Base-by-base conservation (phyloP, 2,888 invertebrate genomes). In the Liodrosophila aerea region DNA sequence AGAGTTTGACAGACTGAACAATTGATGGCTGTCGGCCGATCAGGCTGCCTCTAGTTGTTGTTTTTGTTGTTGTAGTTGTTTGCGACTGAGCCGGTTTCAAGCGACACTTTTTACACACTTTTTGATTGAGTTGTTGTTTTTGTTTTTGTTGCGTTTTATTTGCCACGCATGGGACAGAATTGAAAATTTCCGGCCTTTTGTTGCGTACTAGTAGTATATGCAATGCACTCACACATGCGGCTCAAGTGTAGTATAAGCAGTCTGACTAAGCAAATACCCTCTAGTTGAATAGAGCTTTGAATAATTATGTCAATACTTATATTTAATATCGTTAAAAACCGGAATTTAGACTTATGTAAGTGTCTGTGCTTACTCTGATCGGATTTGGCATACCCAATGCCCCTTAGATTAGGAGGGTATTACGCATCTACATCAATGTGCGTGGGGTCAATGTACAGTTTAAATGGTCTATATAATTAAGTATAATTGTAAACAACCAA, bases 131-230 rank as follows among this genome's bases (percentile, higher is more conserved):
- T 46, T 29, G 7, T 29, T 34, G 29, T 15, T 34, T 18, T n/a
- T 41, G 9, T 7, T 13, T 15, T 7, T 22, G 11, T 56, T 34
- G 30, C 40, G 46, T 12, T 16, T 22, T 15, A 27, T 39, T 49
- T 33, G 45, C 40, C 58, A 64, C 56, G 63, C 46, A 65, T 70
- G 30, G 30, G 61, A 58, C 47, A 72, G 64, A 81, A 81, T 85
- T 85, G 60, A 78, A 72, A 73, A 78, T 78, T 82, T 81, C 81
- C 81, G 78, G 81, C 49, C 75, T 78, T 69, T 78, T 75, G 75
- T 80, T 50, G 44, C 15, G 36, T 12, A 45, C 41, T 41, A n/a
- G n/a, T n/a, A n/a, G n/a, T n/a, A n/a, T n/a, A 31, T 61, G 57
- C 49, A 39, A 31, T 53, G 29, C 33, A 39, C n/a, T n/a, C 37